Percentiles rank a stretch among this genome's conserved stretches.
Evolutionary conservation across 1,140 invertebrate genomes (phyloP).

Genomic region (Aleiodes sp.): DNA sequence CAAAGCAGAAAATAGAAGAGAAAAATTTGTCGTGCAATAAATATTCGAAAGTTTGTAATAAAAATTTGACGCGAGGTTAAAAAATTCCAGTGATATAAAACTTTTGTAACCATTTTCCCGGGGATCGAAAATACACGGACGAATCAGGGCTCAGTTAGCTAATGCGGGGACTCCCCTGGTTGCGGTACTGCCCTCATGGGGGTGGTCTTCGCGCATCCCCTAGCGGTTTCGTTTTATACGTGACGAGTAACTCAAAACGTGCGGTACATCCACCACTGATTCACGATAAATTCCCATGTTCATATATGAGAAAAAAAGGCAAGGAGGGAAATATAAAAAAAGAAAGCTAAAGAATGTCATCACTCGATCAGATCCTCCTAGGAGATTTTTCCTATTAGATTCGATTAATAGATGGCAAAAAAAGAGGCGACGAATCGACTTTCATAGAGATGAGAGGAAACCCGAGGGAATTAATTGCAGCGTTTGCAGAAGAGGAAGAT

Average conservation of each 20-base stretch:
- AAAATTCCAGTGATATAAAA: not conserved
- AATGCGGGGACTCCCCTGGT: constrained; percentile 44
- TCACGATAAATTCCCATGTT: constrained; percentile 1
- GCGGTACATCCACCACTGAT: not conserved
- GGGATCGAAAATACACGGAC: constrained; percentile 44
- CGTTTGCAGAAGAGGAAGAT: constrained; percentile 55
- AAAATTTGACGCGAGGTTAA: too few species aligned
- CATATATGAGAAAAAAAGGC: not conserved
- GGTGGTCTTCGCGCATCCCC: constrained; percentile 39
- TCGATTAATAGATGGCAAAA: not conserved
- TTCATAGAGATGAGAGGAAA: not conserved
- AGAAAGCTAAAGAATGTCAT: not conserved
- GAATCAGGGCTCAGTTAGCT: constrained; percentile 59
- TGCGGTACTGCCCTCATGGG: constrained; percentile 51
- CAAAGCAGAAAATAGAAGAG: too few species aligned
- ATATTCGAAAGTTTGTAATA: too few species aligned
- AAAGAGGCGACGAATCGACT: constrained; percentile 26
- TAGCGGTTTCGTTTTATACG: not conserved
- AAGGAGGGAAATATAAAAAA: not conserved
- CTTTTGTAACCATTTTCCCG: constrained; percentile 44
- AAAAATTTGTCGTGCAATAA: too few species aligned
- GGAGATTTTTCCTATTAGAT: constrained; percentile 3
- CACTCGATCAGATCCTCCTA: not conserved
- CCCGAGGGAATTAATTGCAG: constrained; percentile 48
- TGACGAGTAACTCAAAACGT: constrained; percentile 12